Base-by-base conservation (phyloP, 1,140 invertebrate genomes). In the Helicoverpa zea region DNA sequence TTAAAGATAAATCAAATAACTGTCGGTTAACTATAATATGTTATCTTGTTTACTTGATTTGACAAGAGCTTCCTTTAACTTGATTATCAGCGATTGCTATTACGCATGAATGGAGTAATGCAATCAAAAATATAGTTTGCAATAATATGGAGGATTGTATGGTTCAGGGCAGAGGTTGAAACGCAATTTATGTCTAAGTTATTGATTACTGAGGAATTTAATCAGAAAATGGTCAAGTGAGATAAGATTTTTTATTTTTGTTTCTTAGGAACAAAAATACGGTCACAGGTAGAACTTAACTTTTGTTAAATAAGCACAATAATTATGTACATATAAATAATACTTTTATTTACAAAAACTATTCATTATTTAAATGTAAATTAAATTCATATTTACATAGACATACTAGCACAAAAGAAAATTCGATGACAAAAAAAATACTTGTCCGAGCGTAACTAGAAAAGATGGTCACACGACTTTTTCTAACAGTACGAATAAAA, bases 41-140 rank as follows among this genome's bases (percentile, higher is more conserved):
- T 72, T 72, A 72, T 72, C 68, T 30, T 72, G 49, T 72, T 72
- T 52, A 72, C 68, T 72, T 10, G 18, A 49, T 68, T 68, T 23
- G 1, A 72, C 68, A 72, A 72, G 68, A 29, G 18, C 47, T 51
- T 72, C 47, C 68, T 23, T 72, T 72, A 29, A 72, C 23, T 23
- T 52, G 68, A 54, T 72, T 72, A 72, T 72, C 68, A 72, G 68
- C 13, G 49, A 72, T 72, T 30, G 49, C 49, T 52, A 54, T 72
- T 72, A 52, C 23, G 49, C 10, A n/a, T 72, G 68, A 30, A 72
- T 70, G 16, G 66, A n/a, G 18, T 52, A 52, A 54, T 70, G 47
- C 18, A 70, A 70, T 70, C 66, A 52, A 51, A 70, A 54, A 54
- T 52, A 72, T 52, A 29, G 54, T 52, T 72, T 54, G 63, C 63